phyloP scores from a whole-genome alignment of 2,888 invertebrate genomes.

The Lottia gigantea region DNA sequence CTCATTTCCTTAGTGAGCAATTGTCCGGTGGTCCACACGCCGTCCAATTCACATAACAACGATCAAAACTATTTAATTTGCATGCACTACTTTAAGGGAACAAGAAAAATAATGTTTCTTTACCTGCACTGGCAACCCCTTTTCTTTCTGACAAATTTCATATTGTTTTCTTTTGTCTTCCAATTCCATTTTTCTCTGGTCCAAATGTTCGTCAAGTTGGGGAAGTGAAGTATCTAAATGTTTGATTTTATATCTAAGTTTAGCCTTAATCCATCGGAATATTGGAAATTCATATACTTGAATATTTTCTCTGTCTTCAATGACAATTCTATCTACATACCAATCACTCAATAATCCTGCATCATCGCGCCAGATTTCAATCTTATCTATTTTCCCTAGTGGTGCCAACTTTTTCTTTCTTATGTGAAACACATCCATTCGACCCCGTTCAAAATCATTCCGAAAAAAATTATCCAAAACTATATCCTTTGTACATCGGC shows the following conservation, averaged over 20 bases:
- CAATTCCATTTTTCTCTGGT: conserved; percentile 66
- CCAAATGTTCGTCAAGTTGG: conserved; percentile 63
- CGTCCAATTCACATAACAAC: no score
- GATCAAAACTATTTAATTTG: no score
- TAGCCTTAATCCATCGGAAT: conserved; percentile 68
- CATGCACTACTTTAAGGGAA: no score
- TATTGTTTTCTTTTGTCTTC: conserved; percentile 60
- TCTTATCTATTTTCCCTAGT: conserved; percentile 43
- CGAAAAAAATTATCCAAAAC: conserved; percentile 64
- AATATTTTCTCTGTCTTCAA: conserved; percentile 54
- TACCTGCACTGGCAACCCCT: conserved; percentile 54
- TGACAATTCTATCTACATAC: conserved; percentile 64
- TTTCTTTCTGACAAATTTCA: conserved; percentile 39
- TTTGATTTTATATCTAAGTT: conserved; percentile 62
- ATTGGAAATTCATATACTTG: conserved; percentile 65
- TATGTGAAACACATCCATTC: conserved; percentile 46
- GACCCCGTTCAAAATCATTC: conserved; percentile 60
- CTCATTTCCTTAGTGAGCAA: no score
- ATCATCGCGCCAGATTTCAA: conserved; percentile 66
- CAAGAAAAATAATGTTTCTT: background rate
- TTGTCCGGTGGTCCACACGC: no score
- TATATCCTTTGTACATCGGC: conserved; percentile 56
- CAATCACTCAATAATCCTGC: conserved; percentile 66
- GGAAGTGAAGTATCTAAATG: conserved; percentile 68
- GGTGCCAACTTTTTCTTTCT: conserved; percentile 26